Percentiles rank a stretch among this genome's conserved stretches.
Conservation (phyloP, 2,797 vertebrate species). For the Perodicticus potto region DNA sequence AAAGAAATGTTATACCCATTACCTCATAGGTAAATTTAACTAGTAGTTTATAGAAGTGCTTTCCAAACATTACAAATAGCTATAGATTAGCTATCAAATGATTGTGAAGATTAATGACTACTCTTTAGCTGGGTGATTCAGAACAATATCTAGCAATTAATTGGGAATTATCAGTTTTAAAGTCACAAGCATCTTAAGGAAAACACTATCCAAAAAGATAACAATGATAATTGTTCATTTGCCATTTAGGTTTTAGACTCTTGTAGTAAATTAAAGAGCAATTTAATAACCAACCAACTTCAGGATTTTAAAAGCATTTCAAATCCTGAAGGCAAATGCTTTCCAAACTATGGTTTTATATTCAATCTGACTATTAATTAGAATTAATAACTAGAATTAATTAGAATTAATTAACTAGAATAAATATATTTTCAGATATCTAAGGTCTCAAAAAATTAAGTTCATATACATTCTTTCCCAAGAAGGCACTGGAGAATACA, state of each 20-base stretch:
- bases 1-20: conserved; percentile 89
- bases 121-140: conserved; percentile 97
- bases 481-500: not conserved
- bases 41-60: conserved; percentile 90
- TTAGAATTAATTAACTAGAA: not conserved
- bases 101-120: conserved; percentile 96
- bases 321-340: conserved; percentile 1
- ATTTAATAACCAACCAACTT: conserved; percentile 37
- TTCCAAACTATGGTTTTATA: not conserved
- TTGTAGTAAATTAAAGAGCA: conserved; percentile 61
- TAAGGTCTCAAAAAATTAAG: not conserved
- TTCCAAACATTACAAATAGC: conserved; percentile 90
- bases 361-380: not conserved
- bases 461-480: not conserved
- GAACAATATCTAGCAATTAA: conserved; percentile 99
- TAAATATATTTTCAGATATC: not conserved
- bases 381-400: not conserved
- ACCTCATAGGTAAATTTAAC: conserved; percentile 87
- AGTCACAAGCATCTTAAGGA: conserved; percentile 88
- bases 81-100: conserved; percentile 98
- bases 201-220: conserved; percentile 85
- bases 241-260: conserved; percentile 66
- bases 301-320: conserved; percentile 54
- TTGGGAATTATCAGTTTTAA: conserved; percentile 96
- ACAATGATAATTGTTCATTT: conserved; percentile 73